Conservation (phyloP, 2,113 vertebrate species). For the Bos javanicus region DNA sequence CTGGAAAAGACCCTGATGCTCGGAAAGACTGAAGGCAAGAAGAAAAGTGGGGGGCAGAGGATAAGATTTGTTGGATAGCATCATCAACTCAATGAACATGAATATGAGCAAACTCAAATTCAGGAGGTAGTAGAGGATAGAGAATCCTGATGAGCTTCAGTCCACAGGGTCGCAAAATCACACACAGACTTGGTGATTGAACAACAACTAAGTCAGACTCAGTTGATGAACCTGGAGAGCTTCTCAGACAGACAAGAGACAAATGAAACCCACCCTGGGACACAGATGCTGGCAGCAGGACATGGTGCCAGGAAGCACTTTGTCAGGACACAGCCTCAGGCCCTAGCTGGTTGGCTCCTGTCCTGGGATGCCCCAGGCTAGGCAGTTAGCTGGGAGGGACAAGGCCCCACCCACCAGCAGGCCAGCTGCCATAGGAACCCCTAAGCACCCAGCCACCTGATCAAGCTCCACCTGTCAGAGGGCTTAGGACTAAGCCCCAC, state of each 20-base stretch:
- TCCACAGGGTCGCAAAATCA: background rate
- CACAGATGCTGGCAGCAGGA: background rate
- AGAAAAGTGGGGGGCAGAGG: background rate
- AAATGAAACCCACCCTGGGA: background rate
- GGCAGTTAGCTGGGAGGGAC: background rate
- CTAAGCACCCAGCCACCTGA: background rate
- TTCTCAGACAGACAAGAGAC: background rate
- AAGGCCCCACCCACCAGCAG: background rate
- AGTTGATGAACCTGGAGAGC: background rate
- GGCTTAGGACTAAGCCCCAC: background rate
- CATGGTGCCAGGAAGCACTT: background rate
- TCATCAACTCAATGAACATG: background rate
- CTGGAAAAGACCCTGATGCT: background rate
- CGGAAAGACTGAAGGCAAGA: rapidly evolving
- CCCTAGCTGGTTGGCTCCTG: background rate
- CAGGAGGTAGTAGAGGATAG: background rate
- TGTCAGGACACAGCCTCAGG: background rate
- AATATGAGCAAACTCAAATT: background rate
- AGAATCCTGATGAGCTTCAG: background rate
- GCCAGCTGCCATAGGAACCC: background rate
- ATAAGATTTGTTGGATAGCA: background rate
- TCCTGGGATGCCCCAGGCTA: background rate
- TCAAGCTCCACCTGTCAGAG: background rate
- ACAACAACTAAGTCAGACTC: background rate
- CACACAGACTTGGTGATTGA: background rate